Base-by-base conservation (phyloP, 2,113 vertebrate species). In the Gymnobelideus leadbeateri region DNA sequence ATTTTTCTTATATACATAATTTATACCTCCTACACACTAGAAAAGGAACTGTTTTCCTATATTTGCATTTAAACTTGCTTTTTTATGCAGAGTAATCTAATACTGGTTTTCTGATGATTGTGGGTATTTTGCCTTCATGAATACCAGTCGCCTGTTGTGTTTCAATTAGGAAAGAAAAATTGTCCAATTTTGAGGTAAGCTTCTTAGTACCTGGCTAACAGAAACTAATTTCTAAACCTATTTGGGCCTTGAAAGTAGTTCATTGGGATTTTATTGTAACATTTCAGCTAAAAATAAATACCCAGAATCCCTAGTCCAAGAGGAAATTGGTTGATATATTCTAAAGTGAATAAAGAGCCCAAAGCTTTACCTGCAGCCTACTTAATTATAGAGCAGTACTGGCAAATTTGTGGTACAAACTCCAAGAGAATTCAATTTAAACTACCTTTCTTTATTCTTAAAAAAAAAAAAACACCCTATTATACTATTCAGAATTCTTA, bases 91-190 rank as follows among this genome's bases (percentile, higher is more conserved):
- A 96, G 91, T 92, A 94, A 96, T 91, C 55, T 96, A 96, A 95
- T 95, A 94, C 91, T 94, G 92, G 54, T 52, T 96, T 93, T 14
- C 96, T 96, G 91, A 94, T 93, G 96, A 96, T 95, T 89, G 90
- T 90, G 91, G 51, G 91, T 84, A 94, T 55, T 50, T 92, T 95
- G 68, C 96, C 95, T 97, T 93, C 89, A 93, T 37, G 94, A 96
- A 25, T 91, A 92, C 61, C 90, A 50, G 92, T 55, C 94, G 91
- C 93, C 84, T 95, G 68, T 94, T 91, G 90, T 77, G 77, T 97
- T 98, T 97, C 96, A 96, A 95, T 96, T 98, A 97, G 91, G 55
- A 93, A 95, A 94, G 61, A 94, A 96, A 96, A 95, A 92, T 91
- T 51, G 47, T 89, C 94, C 47, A 57, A 51, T 97, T 96, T 97